phyloP scores from a whole-genome alignment of 2,113 vertebrate genomes.

The Ctenodactylus gundi region DNA sequence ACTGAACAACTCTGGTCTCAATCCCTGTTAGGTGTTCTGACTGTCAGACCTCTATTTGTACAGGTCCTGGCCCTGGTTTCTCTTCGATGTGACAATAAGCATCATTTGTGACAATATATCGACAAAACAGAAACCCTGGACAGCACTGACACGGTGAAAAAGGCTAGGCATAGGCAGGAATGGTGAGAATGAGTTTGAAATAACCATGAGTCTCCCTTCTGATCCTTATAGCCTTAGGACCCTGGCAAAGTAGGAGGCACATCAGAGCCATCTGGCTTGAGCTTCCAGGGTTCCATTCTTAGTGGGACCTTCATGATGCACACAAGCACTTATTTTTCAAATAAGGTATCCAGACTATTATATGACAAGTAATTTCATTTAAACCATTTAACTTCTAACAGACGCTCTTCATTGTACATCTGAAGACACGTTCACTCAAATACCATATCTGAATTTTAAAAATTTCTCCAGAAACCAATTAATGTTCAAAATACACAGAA shows the following conservation, averaged over 20 bases:
- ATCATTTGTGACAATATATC: not conserved
- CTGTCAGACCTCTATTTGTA: not conserved
- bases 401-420: not conserved
- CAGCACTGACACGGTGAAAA: not conserved
- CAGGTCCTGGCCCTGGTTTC: not conserved
- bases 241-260: not conserved
- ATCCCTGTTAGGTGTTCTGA: not conserved
- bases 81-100: not conserved
- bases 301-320: not conserved
- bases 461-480: not conserved
- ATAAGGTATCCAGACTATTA: not conserved
- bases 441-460: not conserved
- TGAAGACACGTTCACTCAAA: not conserved
- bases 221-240: not conserved
- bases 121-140: not conserved
- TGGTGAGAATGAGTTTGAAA: not conserved
- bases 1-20: not conserved
- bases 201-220: not conserved
- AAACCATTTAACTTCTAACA: conserved; percentile 26
- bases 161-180: not conserved
- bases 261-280: not conserved
- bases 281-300: not conserved
- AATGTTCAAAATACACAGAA: not conserved
- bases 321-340: no score
- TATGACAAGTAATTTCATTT: conserved; percentile 6